Evolutionary conservation across 2,113 vertebrate genomes (phyloP), one percentile per base, ranked within the genome.

Genomic region (Takifugu bimaculatus): DNA sequence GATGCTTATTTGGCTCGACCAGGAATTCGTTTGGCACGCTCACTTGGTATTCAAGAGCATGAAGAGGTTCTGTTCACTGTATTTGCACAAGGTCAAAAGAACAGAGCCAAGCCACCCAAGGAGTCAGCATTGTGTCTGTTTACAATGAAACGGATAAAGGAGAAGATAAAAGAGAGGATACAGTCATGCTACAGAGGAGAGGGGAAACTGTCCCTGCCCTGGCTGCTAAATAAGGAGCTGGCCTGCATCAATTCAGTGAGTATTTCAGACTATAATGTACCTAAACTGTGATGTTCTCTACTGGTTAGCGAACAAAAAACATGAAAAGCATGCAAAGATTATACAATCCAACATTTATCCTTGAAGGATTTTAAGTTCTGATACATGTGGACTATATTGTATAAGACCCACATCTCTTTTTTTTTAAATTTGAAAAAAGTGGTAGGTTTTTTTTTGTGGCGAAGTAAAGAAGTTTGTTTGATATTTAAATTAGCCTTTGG

Each of bases 71-170:
- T 98, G 53, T 96, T 98, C 87, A 94, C 94, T 0, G 91, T 98
- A 56, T 98, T 98, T 1, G 93, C 96, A 5, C 95, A 98, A 90
- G 96, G 96, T 74, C 96, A 98, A 90, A 98, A 98, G 92, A 98
- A 97, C 84, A 90, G 96, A 32, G 92, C 93, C 79, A 95, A 96
- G 77, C 96, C 96, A 0, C 96, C 96, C 73, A 95, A 94, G 89
- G 96, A 98, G 90, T 94, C 96, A 0, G 95, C 91, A 26, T 89
- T 98, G 73, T 98, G 96, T 81, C 91, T 98, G 62, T 98, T 98
- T 87, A 98, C 96, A 20, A 91, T 98, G 87, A 87, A 91, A 60
- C 91, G 91, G 82, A 94, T 98, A 89, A 98, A 98, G 86, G 93
- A 98, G 88, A 95, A 93, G 91, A 98, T 98, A 87, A 98, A 98